Conservation (phyloP, 2,113 vertebrate genomes). For the Etia nguti region DNA sequence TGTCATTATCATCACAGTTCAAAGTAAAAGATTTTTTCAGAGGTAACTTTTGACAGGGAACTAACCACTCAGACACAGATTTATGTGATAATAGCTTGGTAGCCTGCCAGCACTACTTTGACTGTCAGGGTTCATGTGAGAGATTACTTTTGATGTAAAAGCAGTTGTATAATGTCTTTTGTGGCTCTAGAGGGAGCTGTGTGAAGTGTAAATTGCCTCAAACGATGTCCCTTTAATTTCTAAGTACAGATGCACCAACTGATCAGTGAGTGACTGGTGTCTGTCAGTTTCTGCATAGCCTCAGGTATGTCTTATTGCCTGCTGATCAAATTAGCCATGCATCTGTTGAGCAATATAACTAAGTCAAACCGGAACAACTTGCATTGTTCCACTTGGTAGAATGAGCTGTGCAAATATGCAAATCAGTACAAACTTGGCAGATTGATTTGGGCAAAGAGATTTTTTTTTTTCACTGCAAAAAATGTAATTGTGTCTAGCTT, state of each 20-base stretch:
- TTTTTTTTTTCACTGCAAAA: background rate
- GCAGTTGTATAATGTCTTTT: background rate
- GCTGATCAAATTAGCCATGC: background rate
- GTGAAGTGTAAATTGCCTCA: background rate
- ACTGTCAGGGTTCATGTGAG: background rate
- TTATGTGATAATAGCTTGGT: background rate
- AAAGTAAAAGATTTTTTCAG: background rate
- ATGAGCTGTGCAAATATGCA: background rate
- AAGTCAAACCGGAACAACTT: background rate
- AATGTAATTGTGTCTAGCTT: background rate
- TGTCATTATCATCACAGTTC: background rate
- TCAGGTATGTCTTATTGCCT: background rate
- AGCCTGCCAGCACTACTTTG: background rate
- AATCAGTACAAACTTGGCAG: background rate
- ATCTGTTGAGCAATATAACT: background rate
- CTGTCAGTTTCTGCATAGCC: background rate
- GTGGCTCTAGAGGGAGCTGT: background rate
- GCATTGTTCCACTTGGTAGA: background rate
- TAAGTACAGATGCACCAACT: background rate
- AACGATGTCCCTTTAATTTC: rapidly evolving
- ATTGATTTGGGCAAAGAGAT: background rate
- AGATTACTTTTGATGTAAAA: background rate
- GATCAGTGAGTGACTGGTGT: background rate
- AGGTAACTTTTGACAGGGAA: background rate
- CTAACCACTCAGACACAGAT: background rate